Base-by-base conservation (phyloP, 2,888 invertebrate genomes). In the Strigamia crassipes region DNA sequence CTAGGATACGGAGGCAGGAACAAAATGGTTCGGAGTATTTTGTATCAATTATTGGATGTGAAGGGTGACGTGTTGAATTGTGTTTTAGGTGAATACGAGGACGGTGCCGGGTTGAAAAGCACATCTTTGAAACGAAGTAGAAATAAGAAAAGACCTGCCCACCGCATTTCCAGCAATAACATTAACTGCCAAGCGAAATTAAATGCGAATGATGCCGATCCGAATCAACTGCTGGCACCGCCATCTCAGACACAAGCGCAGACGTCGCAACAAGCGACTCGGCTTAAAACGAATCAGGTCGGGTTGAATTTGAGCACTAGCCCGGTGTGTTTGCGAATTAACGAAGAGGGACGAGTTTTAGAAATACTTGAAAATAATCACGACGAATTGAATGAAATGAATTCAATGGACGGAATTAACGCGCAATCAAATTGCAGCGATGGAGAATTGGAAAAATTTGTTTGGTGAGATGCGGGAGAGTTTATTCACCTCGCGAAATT, bases 301-400 rank as follows among this genome's bases (percentile, higher is more conserved):
- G 56, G 56, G 3, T 56, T 56, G 21, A 56, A 21, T 56, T 56
- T 56, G 56, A 56, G 56, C 18, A 56, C 56, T 9, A 38, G 77
- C 23, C 38, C 38, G 77, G 77, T 77, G 3, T 38, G 38, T 31
- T 77, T 77, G 18, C 31, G 38, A 10, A 77, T 77, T 34, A 77
- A 77, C 12, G 77, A 77, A 77, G 77, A 77, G 23, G 77, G 77
- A n/a, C 77, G 38, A 34, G 77, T 77, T 77, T 77, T 77, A 77
- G 34, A 77, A 77, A 77, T 77, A 2, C 34, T 77, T 34, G 77
- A 77, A 77, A 77, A 77, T 12, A 34, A 34, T 77, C 31, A 77
- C 31, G 78, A 38, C 12, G 31, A 23, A 73, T 73, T 18, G 12
- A 38, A 38, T 38, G 31, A 23, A 73, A 13, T 18, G 12, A 38